Base-by-base conservation (phyloP, 2,113 vertebrate species). In the Hippocampus mohnikei region DNA sequence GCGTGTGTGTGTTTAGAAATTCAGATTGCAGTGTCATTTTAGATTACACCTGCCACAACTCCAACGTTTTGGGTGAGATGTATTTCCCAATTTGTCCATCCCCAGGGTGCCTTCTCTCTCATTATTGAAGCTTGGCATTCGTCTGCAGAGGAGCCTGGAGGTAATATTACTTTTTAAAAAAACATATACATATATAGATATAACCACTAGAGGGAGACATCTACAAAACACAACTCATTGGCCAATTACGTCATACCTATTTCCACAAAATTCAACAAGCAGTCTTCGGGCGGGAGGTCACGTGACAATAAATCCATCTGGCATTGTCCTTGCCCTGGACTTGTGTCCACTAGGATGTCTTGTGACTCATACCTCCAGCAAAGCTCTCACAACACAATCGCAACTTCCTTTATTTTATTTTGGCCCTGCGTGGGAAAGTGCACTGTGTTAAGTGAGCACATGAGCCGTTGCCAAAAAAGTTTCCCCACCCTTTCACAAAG, bases 341-440 rank as follows among this genome's bases (percentile, higher is more conserved):
- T 53, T 60, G 53, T 77, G 81, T 86, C 77, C 80, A 71, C 77
- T 76, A 67, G 58, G 75, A 79, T 74, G 78, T 63, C 59, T 77
- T 69, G 66, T 83, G 83, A 85, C 82, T 90, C 89, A 86, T 85
- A 78, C 74, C 77, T 79, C 88, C 89, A 84, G 91, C 85, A 86
- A 82, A 92, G 92, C 91, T 91, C 91, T 93, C 85, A 88, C 88
- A 94, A 94, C 93, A 97, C 96, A 98, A 98, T 97, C 91, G 95
- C 92, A 94, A 94, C 95, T 98, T 98, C 96, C 96, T 94, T 90
- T 94, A 84, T 93, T 94, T 96, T 98, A 97, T 98, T 97, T 98
- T 95, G 94, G 94, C 95, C 94, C 92, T 94, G 94, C 95, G 95
- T 98, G 96, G 96, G 96, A 98, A 98, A 95, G 95, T 93, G 92